A percentile compares a stretch with the other conserved stretches of the same genome.
These are phyloP conservation scores for Chironex yamaguchii DNA, from an alignment of 30 jellyfish, hydroid and myxozoan species.

Conservation along the genomic window DNA sequence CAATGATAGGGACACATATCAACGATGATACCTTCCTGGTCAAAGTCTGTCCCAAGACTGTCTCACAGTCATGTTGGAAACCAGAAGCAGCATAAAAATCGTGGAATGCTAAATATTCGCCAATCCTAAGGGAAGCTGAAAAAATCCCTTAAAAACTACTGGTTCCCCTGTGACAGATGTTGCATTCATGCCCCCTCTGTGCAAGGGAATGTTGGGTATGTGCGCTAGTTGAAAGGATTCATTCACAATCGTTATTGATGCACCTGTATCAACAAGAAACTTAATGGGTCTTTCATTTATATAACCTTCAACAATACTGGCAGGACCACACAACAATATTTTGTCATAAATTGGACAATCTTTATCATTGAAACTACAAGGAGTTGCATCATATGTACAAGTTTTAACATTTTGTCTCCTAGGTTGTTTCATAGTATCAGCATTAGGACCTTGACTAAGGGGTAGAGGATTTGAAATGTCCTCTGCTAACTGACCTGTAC, in stretches of 20 bases:
- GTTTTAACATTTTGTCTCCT: background rate
- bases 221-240: slow-evolving; percentile 19
- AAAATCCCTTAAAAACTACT: slow-evolving; percentile 38
- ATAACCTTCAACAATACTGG: slow-evolving; percentile 18
- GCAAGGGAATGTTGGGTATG: slow-evolving; percentile 16
- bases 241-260: slow-evolving; percentile 49
- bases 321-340: slow-evolving; percentile 35
- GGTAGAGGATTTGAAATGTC: background rate
- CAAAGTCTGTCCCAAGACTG: slow-evolving; percentile 16
- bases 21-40: slow-evolving; percentile 13
- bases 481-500: slow-evolving; percentile 37
- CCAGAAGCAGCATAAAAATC: slow-evolving; percentile 66
- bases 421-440: background rate
- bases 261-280: slow-evolving; percentile 37
- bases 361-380: background rate
- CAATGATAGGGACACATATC: slow-evolving; percentile 28
- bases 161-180: slow-evolving; percentile 61
- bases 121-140: slow-evolving; percentile 61
- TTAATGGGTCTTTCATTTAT: slow-evolving; percentile 41
- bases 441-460: background rate
- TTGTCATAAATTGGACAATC: too few species aligned
- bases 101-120: slow-evolving; percentile 57
- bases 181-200: slow-evolving; percentile 58
- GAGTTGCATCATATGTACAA: background rate
- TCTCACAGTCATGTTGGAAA: slow-evolving; percentile 51